phyloP scores from a whole-genome alignment of 2,113 vertebrate species.

The Bagarius yarrelli region DNA sequence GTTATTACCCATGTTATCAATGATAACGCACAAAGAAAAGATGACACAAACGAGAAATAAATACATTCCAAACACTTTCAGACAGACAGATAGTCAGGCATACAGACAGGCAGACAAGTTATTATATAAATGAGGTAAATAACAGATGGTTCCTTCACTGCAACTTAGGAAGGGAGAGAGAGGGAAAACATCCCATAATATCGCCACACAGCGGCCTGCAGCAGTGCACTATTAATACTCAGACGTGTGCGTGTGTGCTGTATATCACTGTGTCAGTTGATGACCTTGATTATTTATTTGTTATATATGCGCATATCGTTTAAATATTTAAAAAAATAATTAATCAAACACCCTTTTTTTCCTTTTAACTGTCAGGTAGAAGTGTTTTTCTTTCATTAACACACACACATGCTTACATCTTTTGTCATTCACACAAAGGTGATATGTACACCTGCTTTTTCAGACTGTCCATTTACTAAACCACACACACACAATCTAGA shows the following conservation, averaged over 20 bases:
- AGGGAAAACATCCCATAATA: constrained; percentile 4
- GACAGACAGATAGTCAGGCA: constrained; percentile 26
- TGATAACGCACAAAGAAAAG: neutral
- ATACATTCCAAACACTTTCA: neutral
- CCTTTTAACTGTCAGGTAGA: constrained; percentile 26
- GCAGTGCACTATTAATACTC: neutral
- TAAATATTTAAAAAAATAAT: constrained; percentile 53
- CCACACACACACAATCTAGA: constrained; percentile 9
- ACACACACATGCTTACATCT: constrained; percentile 1
- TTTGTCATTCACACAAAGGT: constrained; percentile 14
- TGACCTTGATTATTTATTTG: constrained; percentile 7
- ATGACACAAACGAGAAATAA: neutral
- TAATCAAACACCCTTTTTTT: constrained; percentile 46
- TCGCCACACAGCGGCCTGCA: neutral
- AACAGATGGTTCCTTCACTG: neutral
- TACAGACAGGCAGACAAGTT: neutral
- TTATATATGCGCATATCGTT: constrained; percentile 11
- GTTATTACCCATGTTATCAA: neutral
- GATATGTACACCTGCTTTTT: constrained; percentile 33
- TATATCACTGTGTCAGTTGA: constrained; percentile 14
- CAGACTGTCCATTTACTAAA: constrained; percentile 42
- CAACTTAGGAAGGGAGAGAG: neutral
- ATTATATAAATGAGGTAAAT: neutral
- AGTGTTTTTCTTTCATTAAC: constrained; percentile 23
- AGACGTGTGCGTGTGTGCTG: neutral